A percentile compares a stretch with the other conserved stretches of the same genome.
phyloP scores from a whole-genome alignment of 2,888 invertebrate genomes.

The Eristalis arbustorum region DNA sequence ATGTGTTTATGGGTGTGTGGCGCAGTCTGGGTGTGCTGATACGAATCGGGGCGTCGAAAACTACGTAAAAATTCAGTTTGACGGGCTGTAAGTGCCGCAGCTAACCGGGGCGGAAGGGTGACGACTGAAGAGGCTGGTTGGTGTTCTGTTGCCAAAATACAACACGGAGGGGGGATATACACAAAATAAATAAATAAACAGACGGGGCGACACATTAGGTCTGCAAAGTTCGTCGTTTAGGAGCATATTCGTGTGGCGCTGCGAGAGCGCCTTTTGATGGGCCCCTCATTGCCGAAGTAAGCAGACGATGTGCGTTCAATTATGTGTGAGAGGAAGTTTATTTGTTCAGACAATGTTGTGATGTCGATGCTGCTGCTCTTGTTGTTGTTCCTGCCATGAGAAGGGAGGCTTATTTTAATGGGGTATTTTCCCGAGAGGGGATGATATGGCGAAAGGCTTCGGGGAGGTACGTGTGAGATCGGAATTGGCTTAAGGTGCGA shows the following conservation, averaged over 20 bases:
- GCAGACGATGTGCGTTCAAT: conserved; percentile 66
- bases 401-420: conserved; percentile 57
- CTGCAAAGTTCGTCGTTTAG: conserved; percentile 64
- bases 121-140: conserved; percentile 10
- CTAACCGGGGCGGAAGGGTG: conserved; percentile 32
- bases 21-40: conserved; percentile 60
- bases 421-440: conserved; percentile 14
- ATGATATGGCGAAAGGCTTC: conserved; percentile 21
- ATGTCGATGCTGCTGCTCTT: conserved; percentile 18
- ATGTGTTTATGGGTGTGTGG: conserved; percentile 39
- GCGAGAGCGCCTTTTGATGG: conserved; percentile 54
- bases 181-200: conserved; percentile 55
- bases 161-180: not conserved
- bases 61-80: conserved; percentile 66
- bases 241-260: conserved; percentile 56
- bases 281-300: conserved; percentile 39
- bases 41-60: conserved; percentile 62
- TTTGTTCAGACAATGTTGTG: conserved; percentile 20
- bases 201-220: conserved; percentile 58
- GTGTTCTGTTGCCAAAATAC: conserved; percentile 21
- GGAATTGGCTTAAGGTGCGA: not conserved
- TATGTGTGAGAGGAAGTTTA: conserved; percentile 61
- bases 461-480: conserved; percentile 20
- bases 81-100: conserved; percentile 57
- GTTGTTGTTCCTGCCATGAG: conserved; percentile 21